phyloP scores from a whole-genome alignment of 1,140 invertebrate genomes.

The Liolophura sinensis region DNA sequence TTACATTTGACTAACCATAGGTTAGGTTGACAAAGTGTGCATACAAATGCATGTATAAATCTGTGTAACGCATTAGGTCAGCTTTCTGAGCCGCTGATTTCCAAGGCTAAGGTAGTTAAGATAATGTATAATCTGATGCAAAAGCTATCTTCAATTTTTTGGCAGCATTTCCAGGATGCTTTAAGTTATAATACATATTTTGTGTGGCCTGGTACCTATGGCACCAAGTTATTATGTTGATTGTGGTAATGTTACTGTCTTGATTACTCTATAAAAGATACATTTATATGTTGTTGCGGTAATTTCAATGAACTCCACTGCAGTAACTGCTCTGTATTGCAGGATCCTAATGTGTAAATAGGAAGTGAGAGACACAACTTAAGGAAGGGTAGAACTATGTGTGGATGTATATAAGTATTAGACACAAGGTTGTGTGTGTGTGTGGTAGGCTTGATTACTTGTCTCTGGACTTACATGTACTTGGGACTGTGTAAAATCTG shows the following conservation, averaged over 20 bases:
- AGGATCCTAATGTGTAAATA: slow-evolving; percentile 14
- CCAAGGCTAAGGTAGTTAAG: too few species aligned
- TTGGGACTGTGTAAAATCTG: too few species aligned
- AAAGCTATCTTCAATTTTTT: too few species aligned
- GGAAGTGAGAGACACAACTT: slow-evolving; percentile 1
- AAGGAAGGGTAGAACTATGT: neutral
- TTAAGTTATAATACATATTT: too few species aligned
- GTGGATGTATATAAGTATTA: neutral
- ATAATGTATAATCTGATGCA: too few species aligned
- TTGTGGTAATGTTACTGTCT: slow-evolving; percentile 1
- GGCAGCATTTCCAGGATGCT: too few species aligned
- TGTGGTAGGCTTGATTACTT: slow-evolving; percentile 20
- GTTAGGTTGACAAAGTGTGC: too few species aligned
- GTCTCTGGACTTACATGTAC: neutral
- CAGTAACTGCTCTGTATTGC: neutral
- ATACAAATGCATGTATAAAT: too few species aligned
- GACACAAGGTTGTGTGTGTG: neutral
- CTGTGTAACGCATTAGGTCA: too few species aligned
- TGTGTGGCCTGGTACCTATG: slow-evolving; percentile 12
- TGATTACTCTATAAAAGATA: neutral
- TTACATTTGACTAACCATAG: too few species aligned
- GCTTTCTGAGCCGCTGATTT: too few species aligned
- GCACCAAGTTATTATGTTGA: neutral
- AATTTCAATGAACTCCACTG: neutral
- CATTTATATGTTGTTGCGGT: neutral